A percentile compares a stretch with the other conserved stretches of the same genome.
phyloP scores from a whole-genome alignment of 1,140 invertebrate species.

The Eueides isabella region DNA sequence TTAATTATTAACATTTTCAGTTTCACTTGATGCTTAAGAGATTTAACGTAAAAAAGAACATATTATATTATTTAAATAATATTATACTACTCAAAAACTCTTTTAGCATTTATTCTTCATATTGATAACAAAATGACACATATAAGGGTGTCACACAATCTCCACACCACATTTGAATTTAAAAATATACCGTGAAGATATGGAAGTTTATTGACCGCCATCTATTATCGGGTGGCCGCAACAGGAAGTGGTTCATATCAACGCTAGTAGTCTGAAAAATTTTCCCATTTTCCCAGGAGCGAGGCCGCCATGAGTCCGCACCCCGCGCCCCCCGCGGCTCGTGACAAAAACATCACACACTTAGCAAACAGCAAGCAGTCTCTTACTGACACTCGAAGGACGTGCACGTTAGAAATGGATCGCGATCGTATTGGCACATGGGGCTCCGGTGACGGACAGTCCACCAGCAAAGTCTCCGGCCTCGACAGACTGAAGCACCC shows the following conservation, averaged over 20 bases:
- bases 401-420: conserved; percentile 76
- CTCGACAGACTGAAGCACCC: conserved; percentile 90
- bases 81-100: too few relatives aligned
- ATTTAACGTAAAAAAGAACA: too few relatives aligned
- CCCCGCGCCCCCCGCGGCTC: conserved; percentile 64
- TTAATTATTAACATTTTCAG: neutral
- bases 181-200: neutral
- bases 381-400: conserved; percentile 50
- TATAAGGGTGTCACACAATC: neutral
- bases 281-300: conserved; percentile 80
- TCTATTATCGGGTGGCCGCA: conserved; percentile 66
- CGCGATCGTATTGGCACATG: conserved; percentile 86
- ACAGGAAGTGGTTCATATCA: conserved; percentile 56
- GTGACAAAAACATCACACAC: conserved; percentile 65
- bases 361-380: conserved; percentile 63
- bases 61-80: too few relatives aligned
- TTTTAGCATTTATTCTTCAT: too few relatives aligned
- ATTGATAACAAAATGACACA: too few relatives aligned
- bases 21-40: too few relatives aligned
- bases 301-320: conserved; percentile 68
- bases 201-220: conserved; percentile 54
- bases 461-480: conserved; percentile 82
- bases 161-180: neutral
- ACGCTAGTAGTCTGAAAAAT: conserved; percentile 65
- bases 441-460: conserved; percentile 82